These are phyloP conservation scores for Pachymerium ferrugineum DNA, from an alignment of 2,888 invertebrate species.

Conservation along the genomic window DNA sequence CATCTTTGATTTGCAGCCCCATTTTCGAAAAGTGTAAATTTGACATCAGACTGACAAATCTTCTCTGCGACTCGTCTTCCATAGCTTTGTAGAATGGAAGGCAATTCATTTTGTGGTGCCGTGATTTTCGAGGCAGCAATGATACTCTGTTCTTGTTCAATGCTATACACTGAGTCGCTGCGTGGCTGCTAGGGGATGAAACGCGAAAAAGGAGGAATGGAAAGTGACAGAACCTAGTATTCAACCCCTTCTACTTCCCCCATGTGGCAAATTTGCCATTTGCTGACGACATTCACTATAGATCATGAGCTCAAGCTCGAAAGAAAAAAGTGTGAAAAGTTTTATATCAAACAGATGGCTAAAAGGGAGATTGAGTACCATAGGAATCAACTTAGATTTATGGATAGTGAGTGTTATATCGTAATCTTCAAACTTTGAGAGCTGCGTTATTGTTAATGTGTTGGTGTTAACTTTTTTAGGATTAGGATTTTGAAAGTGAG, in stretches of 20 bases:
- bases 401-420: neutral
- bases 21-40: neutral
- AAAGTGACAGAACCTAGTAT: neutral
- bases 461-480: too few relatives aligned
- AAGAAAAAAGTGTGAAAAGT: neutral
- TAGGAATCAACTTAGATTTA: neutral
- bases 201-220: neutral
- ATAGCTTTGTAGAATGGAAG: neutral
- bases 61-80: neutral
- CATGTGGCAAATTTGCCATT: neutral
- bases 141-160: constrained; percentile 1
- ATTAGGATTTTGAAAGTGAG: too few relatives aligned
- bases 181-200: neutral
- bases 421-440: too few relatives aligned
- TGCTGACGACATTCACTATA: constrained; percentile 8
- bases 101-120: neutral
- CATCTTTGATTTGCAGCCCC: neutral
- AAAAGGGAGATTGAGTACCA: neutral
- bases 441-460: too few relatives aligned
- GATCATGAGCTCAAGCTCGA: constrained; percentile 7
- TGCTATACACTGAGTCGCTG: neutral
- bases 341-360: constrained; percentile 6
- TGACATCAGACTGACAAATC: neutral
- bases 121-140: neutral
- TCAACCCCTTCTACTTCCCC: neutral